Conservation (phyloP, 2,888 invertebrate genomes). For the Pseudolycoriella hygida region DNA sequence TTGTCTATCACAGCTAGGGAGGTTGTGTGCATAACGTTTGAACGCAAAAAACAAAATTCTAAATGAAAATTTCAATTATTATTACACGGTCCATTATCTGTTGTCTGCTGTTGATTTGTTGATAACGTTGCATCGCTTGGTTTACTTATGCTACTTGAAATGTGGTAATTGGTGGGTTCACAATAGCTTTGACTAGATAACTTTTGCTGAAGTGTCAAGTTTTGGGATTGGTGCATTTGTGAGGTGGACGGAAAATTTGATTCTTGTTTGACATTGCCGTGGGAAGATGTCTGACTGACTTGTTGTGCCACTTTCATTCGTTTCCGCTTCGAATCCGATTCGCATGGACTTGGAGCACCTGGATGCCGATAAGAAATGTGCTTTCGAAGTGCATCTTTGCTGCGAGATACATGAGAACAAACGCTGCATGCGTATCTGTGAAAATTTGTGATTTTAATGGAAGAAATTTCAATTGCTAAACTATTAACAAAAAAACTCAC, state of each 20-base stretch:
- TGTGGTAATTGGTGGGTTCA: slow-evolving; percentile 4
- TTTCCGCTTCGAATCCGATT: slow-evolving; percentile 27
- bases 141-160: background rate
- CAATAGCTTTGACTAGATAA: background rate
- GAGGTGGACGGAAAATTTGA: background rate
- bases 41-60: background rate
- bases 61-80: background rate
- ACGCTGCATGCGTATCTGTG: slow-evolving; percentile 64
- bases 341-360: slow-evolving; percentile 30
- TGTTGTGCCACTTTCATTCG: slow-evolving; percentile 19
- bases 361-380: slow-evolving; percentile 79
- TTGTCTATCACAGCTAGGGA: slow-evolving; percentile 29
- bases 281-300: background rate
- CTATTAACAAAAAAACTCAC: slow-evolving; percentile 15
- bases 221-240: slow-evolving; percentile 1
- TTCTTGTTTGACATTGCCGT: background rate
- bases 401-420: slow-evolving; percentile 74
- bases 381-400: slow-evolving; percentile 70
- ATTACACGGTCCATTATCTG: slow-evolving; percentile 1
- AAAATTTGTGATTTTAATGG: background rate
- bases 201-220: slow-evolving; percentile 7
- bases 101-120: slow-evolving; percentile 5
- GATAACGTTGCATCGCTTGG: background rate
- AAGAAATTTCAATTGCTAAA: background rate
- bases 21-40: background rate